Evolutionary conservation across 2,888 invertebrate genomes (phyloP).

Genomic region (Pollenia angustigena): DNA sequence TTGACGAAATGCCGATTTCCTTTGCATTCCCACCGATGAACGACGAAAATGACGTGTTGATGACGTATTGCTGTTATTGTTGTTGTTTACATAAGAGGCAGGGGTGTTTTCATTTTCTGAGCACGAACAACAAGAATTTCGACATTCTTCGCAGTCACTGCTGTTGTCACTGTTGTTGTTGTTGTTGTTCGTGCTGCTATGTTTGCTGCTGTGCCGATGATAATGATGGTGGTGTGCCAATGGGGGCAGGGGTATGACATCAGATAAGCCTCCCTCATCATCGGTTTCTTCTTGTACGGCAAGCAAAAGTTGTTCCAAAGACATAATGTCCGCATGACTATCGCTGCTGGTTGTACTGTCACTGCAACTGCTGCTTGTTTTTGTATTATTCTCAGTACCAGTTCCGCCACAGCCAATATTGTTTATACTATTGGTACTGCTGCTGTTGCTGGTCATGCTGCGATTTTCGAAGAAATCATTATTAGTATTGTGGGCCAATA

Average conservation of each 20-base stretch:
- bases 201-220: conserved; percentile 38
- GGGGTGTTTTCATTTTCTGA: conserved; percentile 55
- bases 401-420: conserved; percentile 28
- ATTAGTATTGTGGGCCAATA: conserved; percentile 10
- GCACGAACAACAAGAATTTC: conserved; percentile 55
- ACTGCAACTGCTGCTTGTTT: conserved; percentile 65
- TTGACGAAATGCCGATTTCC: conserved; percentile 82
- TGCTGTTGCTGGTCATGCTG: conserved; percentile 56
- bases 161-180: conserved; percentile 54
- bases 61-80: conserved; percentile 37
- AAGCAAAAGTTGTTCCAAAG: conserved; percentile 79
- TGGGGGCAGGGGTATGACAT: conserved; percentile 61
- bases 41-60: conserved; percentile 78
- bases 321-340: conserved; percentile 75
- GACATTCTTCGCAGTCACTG: conserved; percentile 46
- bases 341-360: conserved; percentile 70
- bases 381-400: conserved; percentile 51
- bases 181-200: conserved; percentile 17
- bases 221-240: conserved; percentile 67
- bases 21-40: conserved; percentile 82
- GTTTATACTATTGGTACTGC: conserved; percentile 71
- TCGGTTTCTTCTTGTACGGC: conserved; percentile 80
- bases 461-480: conserved; percentile 43
- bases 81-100: conserved; percentile 34
- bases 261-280: conserved; percentile 73